phyloP scores from a whole-genome alignment of 2,113 vertebrate genomes.

The Turdus rufiventris region DNA sequence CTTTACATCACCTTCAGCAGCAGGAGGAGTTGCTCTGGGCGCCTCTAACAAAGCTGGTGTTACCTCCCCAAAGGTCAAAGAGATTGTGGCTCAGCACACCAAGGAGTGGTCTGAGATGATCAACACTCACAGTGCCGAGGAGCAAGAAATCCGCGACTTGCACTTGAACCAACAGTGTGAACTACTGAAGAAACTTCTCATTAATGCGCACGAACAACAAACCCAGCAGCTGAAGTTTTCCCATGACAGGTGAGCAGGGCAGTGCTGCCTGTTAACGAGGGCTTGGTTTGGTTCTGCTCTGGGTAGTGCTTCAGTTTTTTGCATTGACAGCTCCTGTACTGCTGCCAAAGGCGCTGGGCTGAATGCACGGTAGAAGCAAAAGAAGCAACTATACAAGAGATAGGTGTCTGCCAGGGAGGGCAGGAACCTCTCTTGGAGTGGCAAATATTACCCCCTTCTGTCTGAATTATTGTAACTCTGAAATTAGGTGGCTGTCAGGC shows the following conservation, averaged over 20 bases:
- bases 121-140: conserved; percentile 86
- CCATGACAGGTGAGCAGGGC: conserved; percentile 87
- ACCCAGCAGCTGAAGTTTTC: conserved; percentile 90
- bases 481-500: rapidly evolving
- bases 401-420: not conserved
- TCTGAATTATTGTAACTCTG: rapidly evolving
- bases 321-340: not conserved
- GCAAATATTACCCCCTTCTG: not conserved
- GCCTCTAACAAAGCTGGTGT: not conserved
- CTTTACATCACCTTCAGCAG: not conserved
- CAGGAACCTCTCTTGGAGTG: rapidly evolving
- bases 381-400: not conserved
- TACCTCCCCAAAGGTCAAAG: conserved; percentile 81
- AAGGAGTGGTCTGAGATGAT: conserved; percentile 98
- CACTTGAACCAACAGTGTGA: conserved; percentile 95
- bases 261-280: not conserved
- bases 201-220: conserved; percentile 89
- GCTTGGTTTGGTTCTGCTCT: not conserved
- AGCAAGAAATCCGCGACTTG: conserved; percentile 88
- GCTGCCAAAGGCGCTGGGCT: not conserved
- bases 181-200: conserved; percentile 87
- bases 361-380: not conserved
- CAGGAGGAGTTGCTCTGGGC: not conserved
- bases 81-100: conserved; percentile 94
- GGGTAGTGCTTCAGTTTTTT: not conserved